Conservation (phyloP, 2,113 vertebrate species). For the Promerops cafer region DNA sequence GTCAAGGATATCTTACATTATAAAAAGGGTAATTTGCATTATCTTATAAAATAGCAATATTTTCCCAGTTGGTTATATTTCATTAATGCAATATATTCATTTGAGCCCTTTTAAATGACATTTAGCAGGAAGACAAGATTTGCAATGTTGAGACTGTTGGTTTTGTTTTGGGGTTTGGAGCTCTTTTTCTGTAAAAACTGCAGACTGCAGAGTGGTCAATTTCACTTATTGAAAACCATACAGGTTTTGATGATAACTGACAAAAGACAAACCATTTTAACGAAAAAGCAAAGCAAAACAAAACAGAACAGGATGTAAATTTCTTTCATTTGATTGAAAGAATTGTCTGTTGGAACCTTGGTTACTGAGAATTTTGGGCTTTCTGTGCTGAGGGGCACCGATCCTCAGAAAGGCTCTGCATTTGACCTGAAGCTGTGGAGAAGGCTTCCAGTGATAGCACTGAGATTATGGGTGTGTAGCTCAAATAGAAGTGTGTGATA, state of each 20-base stretch:
- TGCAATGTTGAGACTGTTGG: background rate
- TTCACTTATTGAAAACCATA: background rate
- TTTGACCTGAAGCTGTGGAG: no score
- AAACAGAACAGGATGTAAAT: background rate
- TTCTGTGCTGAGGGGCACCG: no score
- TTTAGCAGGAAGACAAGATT: background rate
- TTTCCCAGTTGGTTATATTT: background rate
- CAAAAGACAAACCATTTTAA: background rate
- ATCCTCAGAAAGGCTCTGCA: no score
- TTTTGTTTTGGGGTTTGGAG: background rate
- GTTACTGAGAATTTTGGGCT: no score
- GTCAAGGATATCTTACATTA: background rate
- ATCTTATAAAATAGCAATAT: background rate
- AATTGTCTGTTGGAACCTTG: no score
- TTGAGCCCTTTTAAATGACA: background rate
- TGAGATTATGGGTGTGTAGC: no score
- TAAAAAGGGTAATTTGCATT: background rate
- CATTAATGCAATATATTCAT: background rate
- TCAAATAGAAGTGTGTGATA: no score
- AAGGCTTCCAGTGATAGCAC: no score
- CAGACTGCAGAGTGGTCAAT: background rate
- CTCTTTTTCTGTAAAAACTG: background rate
- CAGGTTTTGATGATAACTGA: background rate
- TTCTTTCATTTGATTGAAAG: background rate
- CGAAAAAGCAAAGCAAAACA: background rate